phyloP scores from a whole-genome alignment of 2,113 vertebrate genomes.

The Gadus chalcogrammus region DNA sequence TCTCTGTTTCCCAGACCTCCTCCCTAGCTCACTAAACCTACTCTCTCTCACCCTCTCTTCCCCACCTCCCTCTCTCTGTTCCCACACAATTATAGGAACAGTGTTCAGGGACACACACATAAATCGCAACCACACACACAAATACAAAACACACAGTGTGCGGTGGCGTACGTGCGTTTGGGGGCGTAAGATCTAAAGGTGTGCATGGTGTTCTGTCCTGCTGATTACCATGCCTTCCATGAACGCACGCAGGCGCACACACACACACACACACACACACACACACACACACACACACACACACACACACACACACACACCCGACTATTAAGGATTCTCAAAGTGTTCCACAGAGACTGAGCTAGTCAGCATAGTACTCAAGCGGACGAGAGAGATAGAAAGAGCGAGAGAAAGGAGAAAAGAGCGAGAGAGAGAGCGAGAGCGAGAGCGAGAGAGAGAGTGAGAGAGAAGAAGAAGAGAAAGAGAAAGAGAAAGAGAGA shows the following conservation, averaged over 20 bases:
- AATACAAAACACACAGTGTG: slow-evolving; percentile 7
- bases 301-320: neutral
- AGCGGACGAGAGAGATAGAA: neutral
- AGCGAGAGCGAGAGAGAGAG: too few species aligned
- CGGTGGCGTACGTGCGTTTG: neutral
- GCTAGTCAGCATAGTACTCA: slow-evolving; percentile 36
- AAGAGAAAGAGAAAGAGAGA: neutral
- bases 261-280: slow-evolving; percentile 1
- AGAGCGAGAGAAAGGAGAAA: too few species aligned
- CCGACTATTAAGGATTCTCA: slow-evolving; percentile 3
- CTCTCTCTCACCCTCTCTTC: too few species aligned
- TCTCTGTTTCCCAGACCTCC: too few species aligned
- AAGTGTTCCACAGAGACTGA: slow-evolving; percentile 35
- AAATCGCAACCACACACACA: neutral
- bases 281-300: slow-evolving; percentile 6
- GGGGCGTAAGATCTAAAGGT: neutral
- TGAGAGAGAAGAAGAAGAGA: neutral
- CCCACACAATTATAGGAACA: neutral
- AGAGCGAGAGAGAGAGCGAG: too few species aligned
- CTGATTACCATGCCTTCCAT: neutral
- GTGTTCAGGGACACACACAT: neutral
- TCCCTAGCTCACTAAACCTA: too few species aligned
- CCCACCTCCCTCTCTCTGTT: too few species aligned
- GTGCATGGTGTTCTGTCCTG: neutral
- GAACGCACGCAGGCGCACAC: neutral